Evolutionary conservation across 1,140 invertebrate species (phyloP), one percentile per base, ranked within the genome.

Genomic region (Drosophila elegans): DNA sequence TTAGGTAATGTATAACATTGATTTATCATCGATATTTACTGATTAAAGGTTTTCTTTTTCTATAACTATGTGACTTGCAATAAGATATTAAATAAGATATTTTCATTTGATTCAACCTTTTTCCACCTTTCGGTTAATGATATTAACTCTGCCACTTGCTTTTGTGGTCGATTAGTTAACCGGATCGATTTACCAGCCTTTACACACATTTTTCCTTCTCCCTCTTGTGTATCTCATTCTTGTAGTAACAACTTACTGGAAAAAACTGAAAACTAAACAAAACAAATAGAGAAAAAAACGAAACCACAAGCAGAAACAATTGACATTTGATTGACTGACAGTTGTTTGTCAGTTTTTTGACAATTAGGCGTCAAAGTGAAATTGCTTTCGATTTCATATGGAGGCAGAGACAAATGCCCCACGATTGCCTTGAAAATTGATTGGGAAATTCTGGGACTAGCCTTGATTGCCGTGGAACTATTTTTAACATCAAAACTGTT

Each of bases 301-400:
- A 52, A 84, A 80, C 72, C 66, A 41, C 74, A 68, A 44, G 45
- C 57, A 62, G 63, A 73, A 39, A 67, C 80, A 85, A 84, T 84
- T 84, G 77, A 64, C 80, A 77, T 80, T 63, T 84, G 80, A 84
- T 84, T 84, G 80, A 84, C 76, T 80, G 80, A 80, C 80, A 85
- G 80, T 73, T 84, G 80, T 63, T 83, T 84, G 76, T 80, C 80
- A 80, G 62, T 80, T 85, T 81, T 84, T 84, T 84, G 81, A 84
- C 80, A 85, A 84, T 84, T 69, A 85, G 73, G 81, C 62, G 77
- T 74, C 76, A 85, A 77, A 84, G 81, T 73, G 81, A 85, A 84
- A 84, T 84, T 85, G 80, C 77, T 84, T 84, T 84, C 80, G 81
- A 85, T 84, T 84, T 84, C 80, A 63, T 46, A 56, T 38, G 42